Conservation (phyloP, 1,140 invertebrate genomes). For the Drosophila funebris region DNA sequence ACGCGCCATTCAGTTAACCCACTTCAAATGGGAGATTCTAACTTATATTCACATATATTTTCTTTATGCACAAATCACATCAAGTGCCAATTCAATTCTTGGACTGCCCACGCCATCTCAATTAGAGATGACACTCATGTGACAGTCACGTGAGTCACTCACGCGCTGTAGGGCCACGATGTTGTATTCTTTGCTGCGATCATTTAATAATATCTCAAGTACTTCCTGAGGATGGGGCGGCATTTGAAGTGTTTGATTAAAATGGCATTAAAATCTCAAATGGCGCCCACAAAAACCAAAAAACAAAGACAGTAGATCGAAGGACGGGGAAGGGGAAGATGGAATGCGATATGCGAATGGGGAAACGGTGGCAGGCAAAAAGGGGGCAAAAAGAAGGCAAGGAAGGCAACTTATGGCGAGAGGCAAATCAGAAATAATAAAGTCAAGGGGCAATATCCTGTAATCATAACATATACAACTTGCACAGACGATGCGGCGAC, state of each 20-base stretch:
- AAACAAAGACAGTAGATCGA: too few species aligned
- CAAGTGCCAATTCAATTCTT: neutral
- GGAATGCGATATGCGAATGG: neutral
- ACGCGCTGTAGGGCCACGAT: neutral
- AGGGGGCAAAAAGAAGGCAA: neutral
- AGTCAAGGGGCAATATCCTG: slow-evolving; percentile 59
- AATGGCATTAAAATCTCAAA: slow-evolving; percentile 14
- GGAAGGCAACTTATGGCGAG: neutral
- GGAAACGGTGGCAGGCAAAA: too few species aligned
- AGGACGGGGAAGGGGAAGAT: neutral
- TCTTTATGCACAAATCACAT: neutral
- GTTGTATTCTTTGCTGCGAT: neutral
- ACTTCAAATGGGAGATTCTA: too few species aligned
- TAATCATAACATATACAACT: slow-evolving; percentile 47
- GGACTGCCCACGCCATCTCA: neutral
- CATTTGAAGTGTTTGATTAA: slow-evolving; percentile 5
- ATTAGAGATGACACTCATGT: neutral
- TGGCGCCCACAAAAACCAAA: slow-evolving; percentile 35
- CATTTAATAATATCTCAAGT: slow-evolving; percentile 9
- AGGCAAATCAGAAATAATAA: slow-evolving; percentile 52
- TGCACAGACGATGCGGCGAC: slow-evolving; percentile 14
- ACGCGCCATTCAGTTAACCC: neutral
- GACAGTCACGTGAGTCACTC: neutral
- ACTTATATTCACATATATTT: too few species aligned
- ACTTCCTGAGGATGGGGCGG: neutral